Evolutionary conservation across 2,888 invertebrate species (phyloP).

Genomic region (Cremastobaeus sp.): DNA sequence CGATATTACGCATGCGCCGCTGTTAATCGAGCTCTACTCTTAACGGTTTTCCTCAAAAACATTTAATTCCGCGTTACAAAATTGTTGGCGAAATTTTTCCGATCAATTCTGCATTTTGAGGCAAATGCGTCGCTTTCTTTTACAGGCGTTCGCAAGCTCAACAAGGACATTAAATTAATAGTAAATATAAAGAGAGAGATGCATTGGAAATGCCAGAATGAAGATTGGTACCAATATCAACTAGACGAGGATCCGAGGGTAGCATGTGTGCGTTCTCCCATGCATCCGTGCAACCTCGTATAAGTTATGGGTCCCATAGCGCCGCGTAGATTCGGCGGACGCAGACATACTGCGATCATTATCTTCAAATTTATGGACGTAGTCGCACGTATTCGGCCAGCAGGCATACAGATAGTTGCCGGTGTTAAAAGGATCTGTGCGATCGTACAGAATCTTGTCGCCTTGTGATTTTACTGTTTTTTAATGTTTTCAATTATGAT

Average conservation of each 20-base stretch:
- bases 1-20: no score
- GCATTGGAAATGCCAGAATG: conserved; percentile 45
- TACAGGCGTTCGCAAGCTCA: conserved; percentile 24
- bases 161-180: conserved; percentile 45
- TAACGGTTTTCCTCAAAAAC: no score
- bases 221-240: conserved; percentile 53
- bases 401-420: conserved; percentile 64
- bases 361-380: conserved; percentile 76
- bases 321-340: conserved; percentile 76
- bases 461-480: conserved; percentile 36
- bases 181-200: conserved; percentile 46
- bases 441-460: conserved; percentile 61
- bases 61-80: no score
- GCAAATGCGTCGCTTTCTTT: conserved; percentile 29
- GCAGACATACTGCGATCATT: conserved; percentile 78
- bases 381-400: conserved; percentile 61
- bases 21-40: no score
- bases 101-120: conserved; percentile 7
- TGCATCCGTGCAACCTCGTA: conserved; percentile 69
- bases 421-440: conserved; percentile 69
- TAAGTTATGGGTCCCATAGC: conserved; percentile 78
- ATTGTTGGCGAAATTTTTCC: no score
- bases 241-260: conserved; percentile 42
- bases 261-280: conserved; percentile 61
- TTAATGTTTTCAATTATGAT: conserved; percentile 53